Percentiles rank a stretch among this genome's conserved stretches.
phyloP scores from a whole-genome alignment of 2,113 vertebrate genomes.

The Ceyx margarethae region DNA sequence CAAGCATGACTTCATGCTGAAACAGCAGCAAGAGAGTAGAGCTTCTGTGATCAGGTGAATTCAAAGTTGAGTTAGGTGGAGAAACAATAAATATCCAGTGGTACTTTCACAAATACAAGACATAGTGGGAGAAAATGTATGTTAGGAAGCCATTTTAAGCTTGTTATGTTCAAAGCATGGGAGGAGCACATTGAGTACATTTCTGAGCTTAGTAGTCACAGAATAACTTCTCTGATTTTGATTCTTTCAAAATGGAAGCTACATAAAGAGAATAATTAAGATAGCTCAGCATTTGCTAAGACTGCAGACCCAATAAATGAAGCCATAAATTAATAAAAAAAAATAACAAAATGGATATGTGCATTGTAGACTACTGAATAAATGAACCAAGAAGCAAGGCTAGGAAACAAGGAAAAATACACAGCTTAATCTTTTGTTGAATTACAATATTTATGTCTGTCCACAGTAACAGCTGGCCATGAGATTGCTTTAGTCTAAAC shows the following conservation, averaged over 20 bases:
- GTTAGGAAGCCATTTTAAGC: neutral
- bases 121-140: neutral
- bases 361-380: neutral
- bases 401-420: neutral
- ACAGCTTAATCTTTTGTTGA: neutral
- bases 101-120: neutral
- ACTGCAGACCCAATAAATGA: neutral
- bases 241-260: neutral
- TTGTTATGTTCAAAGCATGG: neutral
- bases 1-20: neutral
- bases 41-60: neutral
- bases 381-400: neutral
- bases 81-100: neutral
- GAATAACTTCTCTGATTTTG: neutral
- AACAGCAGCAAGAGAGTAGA: neutral
- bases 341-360: neutral
- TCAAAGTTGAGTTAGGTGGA: neutral
- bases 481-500: neutral
- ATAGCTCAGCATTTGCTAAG: neutral
- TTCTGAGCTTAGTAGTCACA: neutral
- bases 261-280: neutral
- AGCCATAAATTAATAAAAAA: neutral
- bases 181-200: neutral
- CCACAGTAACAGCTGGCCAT: neutral
- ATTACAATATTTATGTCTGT: neutral